phyloP scores from a whole-genome alignment of 2,888 invertebrate genomes.

The Silvanus unidentatus region DNA sequence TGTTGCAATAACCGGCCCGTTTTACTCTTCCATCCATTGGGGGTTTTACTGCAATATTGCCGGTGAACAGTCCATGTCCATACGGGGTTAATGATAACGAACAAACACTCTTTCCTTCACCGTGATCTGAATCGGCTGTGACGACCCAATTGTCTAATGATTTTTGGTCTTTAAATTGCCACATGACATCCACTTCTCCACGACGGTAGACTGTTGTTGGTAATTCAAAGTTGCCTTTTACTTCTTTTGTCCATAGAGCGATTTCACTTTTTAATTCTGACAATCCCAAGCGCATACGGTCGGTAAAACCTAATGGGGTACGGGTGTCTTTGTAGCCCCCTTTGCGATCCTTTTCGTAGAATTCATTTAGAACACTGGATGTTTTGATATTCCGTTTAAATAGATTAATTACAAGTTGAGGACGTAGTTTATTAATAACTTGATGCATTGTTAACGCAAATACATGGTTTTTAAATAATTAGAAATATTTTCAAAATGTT shows the following conservation, averaged over 20 bases:
- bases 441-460: too few relatives aligned
- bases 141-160: slow-evolving; percentile 65
- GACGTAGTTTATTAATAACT: too few relatives aligned
- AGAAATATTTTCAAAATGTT: too few relatives aligned
- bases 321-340: slow-evolving; percentile 51
- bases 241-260: slow-evolving; percentile 60
- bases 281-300: slow-evolving; percentile 59
- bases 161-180: slow-evolving; percentile 60
- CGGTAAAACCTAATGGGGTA: slow-evolving; percentile 46
- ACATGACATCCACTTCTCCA: slow-evolving; percentile 68
- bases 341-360: slow-evolving; percentile 57
- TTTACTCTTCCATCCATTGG: slow-evolving; percentile 77
- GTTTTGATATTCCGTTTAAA: background rate
- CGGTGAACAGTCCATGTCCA: slow-evolving; percentile 69
- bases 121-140: slow-evolving; percentile 74
- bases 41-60: slow-evolving; percentile 60
- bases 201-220: slow-evolving; percentile 51
- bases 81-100: slow-evolving; percentile 59
- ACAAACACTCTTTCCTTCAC: slow-evolving; percentile 70
- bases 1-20: slow-evolving; percentile 75
- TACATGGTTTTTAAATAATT: too few relatives aligned
- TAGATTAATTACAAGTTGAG: too few relatives aligned
- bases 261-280: slow-evolving; percentile 63
- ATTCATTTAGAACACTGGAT: slow-evolving; percentile 25
- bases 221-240: slow-evolving; percentile 55